Conservation (phyloP, 2,113 vertebrate genomes). For the Drymodes brunneopygia region DNA sequence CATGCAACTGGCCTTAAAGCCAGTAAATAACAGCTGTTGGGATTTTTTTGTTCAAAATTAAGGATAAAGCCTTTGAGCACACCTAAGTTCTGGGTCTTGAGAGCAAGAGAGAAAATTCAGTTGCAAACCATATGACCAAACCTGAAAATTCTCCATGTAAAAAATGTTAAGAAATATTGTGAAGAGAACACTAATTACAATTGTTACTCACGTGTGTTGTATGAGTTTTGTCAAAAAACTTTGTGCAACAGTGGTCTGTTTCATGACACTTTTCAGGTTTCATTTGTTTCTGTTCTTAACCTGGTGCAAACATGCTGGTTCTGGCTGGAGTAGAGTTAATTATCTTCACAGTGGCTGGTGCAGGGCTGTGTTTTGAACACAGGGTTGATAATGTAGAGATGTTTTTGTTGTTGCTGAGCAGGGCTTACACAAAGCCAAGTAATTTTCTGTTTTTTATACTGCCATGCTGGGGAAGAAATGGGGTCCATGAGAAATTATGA, state of each 20-base stretch:
- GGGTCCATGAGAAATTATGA: neutral
- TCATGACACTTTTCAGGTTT: neutral
- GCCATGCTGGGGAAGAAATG: neutral
- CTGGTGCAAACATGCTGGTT: neutral
- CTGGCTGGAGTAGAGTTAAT: neutral
- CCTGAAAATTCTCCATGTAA: neutral
- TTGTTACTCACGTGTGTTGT: neutral
- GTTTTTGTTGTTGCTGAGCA: neutral
- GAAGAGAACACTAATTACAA: neutral
- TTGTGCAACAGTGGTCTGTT: neutral
- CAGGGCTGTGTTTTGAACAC: neutral
- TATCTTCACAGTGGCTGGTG: neutral
- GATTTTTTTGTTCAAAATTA: neutral
- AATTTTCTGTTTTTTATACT: neutral
- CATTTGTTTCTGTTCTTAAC: neutral
- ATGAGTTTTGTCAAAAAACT: neutral
- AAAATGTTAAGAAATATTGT: neutral
- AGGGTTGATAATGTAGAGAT: neutral
- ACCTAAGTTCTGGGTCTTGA: neutral
- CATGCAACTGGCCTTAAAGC: neutral
- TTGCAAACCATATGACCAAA: neutral
- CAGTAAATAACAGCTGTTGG: neutral
- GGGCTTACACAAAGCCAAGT: neutral
- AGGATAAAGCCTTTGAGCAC: neutral
- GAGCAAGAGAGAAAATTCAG: neutral